Conservation (phyloP, 2,113 vertebrate species). For the Okapia johnstoni region DNA sequence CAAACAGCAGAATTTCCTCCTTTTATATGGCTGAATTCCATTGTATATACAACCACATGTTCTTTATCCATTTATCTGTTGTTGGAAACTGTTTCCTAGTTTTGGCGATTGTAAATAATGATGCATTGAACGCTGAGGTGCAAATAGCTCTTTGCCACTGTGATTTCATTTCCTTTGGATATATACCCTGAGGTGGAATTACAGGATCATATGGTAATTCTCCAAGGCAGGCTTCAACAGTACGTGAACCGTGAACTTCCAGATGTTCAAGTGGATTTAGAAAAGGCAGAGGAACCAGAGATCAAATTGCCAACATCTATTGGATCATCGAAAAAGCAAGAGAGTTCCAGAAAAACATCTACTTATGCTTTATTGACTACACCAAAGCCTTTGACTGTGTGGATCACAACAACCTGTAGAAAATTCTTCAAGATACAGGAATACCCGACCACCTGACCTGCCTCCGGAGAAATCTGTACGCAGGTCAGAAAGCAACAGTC, state of each 20-base stretch:
- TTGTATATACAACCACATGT: not conserved
- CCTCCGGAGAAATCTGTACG: not conserved
- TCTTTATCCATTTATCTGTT: not conserved
- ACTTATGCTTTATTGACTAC: not conserved
- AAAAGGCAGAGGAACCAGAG: not conserved
- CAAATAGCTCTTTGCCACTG: not conserved
- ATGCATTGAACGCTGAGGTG: not conserved
- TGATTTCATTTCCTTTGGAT: not conserved
- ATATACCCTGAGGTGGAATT: not conserved
- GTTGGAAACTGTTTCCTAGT: not conserved
- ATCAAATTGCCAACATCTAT: not conserved
- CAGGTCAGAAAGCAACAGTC: not conserved
- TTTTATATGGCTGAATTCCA: not conserved
- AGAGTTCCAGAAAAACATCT: not conserved
- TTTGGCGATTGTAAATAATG: not conserved
- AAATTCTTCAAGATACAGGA: not conserved
- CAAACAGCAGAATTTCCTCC: not conserved
- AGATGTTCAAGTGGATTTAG: not conserved
- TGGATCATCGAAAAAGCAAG: not conserved
- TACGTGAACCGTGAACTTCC: not conserved
- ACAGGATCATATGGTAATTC: not conserved
- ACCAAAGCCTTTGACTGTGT: not conserved
- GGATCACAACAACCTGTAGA: not conserved
- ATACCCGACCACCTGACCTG: not conserved
- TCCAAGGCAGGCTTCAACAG: not conserved